phyloP scores from a whole-genome alignment of 1,140 invertebrate species.

The Zaprionus nigranus region DNA sequence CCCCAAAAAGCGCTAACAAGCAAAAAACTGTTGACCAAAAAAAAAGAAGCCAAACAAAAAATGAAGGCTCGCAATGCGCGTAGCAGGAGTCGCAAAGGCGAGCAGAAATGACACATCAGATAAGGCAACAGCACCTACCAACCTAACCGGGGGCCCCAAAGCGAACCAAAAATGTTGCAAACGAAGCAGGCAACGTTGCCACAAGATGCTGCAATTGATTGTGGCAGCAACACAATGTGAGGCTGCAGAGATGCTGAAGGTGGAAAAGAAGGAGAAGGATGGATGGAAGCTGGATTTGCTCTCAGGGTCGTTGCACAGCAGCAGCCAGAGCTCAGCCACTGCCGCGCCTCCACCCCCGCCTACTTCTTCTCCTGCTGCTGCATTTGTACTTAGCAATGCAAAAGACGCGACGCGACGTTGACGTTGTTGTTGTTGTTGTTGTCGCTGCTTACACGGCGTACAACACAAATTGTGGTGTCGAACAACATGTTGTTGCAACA shows the following conservation, averaged over 20 bases:
- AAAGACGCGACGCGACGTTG: conserved; percentile 61
- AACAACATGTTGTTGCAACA: conserved; percentile 71
- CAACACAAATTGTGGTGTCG: conserved; percentile 82
- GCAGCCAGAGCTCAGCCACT: conserved; percentile 31
- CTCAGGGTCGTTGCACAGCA: conserved; percentile 75
- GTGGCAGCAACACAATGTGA: conserved; percentile 58
- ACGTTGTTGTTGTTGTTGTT: conserved; percentile 32
- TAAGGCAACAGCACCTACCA: conserved; percentile 82
- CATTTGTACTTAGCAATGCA: conserved; percentile 80
- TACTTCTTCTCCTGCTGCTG: conserved; percentile 28
- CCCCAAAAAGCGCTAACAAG: conserved; percentile 59
- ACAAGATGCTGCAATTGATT: conserved; percentile 74
- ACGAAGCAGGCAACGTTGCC: conserved; percentile 42
- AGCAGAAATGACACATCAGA: conserved; percentile 81
- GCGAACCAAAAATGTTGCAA: conserved; percentile 33
- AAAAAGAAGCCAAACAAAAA: conserved; percentile 17
- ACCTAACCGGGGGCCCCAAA: conserved; percentile 12
- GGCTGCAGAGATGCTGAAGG: conserved; percentile 12
- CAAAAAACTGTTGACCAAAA: conserved; percentile 76
- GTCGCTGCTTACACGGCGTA: conserved; percentile 65
- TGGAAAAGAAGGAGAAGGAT: neutral
- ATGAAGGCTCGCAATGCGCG: conserved; percentile 67
- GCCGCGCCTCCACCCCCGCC: conserved; percentile 1
- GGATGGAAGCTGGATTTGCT: conserved; percentile 20
- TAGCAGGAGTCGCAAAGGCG: conserved; percentile 71